Conservation (phyloP, 2,797 vertebrate species). For the Cheirogaleus major region DNA sequence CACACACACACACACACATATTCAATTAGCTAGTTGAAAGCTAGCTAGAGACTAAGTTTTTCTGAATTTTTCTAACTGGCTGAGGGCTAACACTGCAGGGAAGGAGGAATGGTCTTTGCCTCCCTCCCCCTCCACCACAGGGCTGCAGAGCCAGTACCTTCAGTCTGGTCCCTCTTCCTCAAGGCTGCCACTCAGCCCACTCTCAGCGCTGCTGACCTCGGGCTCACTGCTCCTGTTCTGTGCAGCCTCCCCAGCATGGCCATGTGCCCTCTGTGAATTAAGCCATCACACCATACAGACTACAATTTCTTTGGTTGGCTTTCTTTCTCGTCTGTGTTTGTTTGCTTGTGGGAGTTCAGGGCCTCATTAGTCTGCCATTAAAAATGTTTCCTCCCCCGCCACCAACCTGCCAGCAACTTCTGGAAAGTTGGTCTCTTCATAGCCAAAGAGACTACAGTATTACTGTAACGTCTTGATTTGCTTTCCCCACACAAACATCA, state of each 20-base stretch:
- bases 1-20: background rate
- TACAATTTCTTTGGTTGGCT: background rate
- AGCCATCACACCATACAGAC: background rate
- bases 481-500: background rate
- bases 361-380: background rate
- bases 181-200: fast-evolving
- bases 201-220: background rate
- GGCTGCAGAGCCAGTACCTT: background rate
- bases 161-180: background rate
- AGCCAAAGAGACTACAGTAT: background rate
- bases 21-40: background rate
- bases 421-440: background rate
- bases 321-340: background rate
- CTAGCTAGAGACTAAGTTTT: background rate
- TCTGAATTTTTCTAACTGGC: background rate
- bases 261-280: background rate
- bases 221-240: background rate
- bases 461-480: conserved; percentile 21
- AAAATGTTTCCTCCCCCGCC: background rate
- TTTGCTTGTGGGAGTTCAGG: background rate
- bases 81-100: background rate
- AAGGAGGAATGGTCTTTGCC: background rate
- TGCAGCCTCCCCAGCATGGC: background rate
- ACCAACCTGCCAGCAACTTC: background rate
- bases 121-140: fast-evolving